Conservation (phyloP, 2,888 invertebrate species). For the Megastigmus dorsalis region DNA sequence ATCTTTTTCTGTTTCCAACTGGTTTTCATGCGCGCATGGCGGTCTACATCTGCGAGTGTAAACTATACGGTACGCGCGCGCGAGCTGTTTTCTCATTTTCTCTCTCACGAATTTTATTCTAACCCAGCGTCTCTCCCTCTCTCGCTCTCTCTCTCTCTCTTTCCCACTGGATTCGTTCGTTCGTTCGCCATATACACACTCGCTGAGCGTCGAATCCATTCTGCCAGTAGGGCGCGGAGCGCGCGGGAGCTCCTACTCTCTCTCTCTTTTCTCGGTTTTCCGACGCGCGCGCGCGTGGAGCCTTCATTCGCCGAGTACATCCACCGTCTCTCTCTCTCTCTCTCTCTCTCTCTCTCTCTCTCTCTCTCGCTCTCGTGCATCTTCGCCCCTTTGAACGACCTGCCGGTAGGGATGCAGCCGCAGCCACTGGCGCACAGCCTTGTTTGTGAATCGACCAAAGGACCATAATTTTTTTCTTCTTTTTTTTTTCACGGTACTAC, state of each 20-base stretch:
- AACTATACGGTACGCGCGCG: too few relatives aligned
- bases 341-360: slow-evolving; percentile 31
- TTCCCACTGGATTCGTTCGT: slow-evolving; percentile 8
- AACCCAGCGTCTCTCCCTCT: neutral
- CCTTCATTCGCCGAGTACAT: slow-evolving; percentile 42
- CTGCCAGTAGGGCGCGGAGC: too few relatives aligned
- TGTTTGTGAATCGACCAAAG: slow-evolving; percentile 69
- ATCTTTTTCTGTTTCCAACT: neutral
- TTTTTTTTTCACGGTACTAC: slow-evolving; percentile 58
- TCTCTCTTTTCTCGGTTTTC: slow-evolving; percentile 56
- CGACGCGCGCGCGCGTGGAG: slow-evolving; percentile 50
- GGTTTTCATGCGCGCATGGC: slow-evolving; percentile 1
- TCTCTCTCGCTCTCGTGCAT: slow-evolving; percentile 50
- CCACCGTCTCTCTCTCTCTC: slow-evolving; percentile 20
- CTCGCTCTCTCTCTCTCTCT: neutral
- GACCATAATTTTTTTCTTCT: slow-evolving; percentile 60
- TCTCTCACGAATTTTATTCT: slow-evolving; percentile 36
- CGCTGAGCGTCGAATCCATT: slow-evolving; percentile 47
- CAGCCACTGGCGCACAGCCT: slow-evolving; percentile 57
- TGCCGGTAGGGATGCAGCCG: too few relatives aligned
- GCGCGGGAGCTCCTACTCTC: slow-evolving; percentile 33
- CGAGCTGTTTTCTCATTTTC: slow-evolving; percentile 21
- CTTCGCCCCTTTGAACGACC: slow-evolving; percentile 58
- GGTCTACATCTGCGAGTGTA: too few relatives aligned
- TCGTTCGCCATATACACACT: too few relatives aligned